Conservation (phyloP, 2,888 invertebrate genomes). For the Physocephala rufipes region DNA sequence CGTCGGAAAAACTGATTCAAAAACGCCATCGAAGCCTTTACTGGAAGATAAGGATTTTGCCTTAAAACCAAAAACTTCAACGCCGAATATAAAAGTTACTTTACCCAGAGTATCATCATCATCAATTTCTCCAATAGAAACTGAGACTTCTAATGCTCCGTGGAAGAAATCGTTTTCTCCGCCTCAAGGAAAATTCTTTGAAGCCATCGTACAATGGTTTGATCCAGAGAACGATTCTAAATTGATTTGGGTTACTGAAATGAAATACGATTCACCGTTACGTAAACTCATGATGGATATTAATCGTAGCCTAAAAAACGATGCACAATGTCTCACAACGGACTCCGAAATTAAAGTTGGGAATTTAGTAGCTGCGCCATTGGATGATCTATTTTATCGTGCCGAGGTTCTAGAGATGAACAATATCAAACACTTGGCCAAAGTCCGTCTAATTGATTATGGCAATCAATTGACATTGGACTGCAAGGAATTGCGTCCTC, state of each 20-base stretch:
- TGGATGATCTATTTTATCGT: constrained; percentile 48
- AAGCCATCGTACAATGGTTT: constrained; percentile 48
- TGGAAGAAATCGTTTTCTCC: constrained; percentile 46
- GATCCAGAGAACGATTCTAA: constrained; percentile 38
- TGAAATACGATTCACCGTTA: constrained; percentile 44
- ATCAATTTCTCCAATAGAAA: not conserved
- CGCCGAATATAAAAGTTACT: not conserved
- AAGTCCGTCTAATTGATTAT: constrained; percentile 50
- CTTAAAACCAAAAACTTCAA: constrained; percentile 37
- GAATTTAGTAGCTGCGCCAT: constrained; percentile 48
- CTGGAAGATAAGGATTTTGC: constrained; percentile 38
- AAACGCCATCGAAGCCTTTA: constrained; percentile 3
- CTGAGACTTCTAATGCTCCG: constrained; percentile 12
- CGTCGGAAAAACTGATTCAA: not conserved
- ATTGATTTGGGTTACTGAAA: constrained; percentile 49
- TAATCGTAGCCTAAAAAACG: constrained; percentile 45
- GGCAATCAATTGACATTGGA: constrained; percentile 48
- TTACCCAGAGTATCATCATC: constrained; percentile 7
- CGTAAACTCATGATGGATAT: constrained; percentile 48
- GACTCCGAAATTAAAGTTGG: constrained; percentile 42
- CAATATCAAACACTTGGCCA: constrained; percentile 37
- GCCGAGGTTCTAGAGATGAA: constrained; percentile 42
- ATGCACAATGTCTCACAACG: constrained; percentile 37
- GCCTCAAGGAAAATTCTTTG: constrained; percentile 44
- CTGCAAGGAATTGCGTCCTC: constrained; percentile 44